phyloP scores from a whole-genome alignment of 2,113 vertebrate species.

The Mugil cephalus region DNA sequence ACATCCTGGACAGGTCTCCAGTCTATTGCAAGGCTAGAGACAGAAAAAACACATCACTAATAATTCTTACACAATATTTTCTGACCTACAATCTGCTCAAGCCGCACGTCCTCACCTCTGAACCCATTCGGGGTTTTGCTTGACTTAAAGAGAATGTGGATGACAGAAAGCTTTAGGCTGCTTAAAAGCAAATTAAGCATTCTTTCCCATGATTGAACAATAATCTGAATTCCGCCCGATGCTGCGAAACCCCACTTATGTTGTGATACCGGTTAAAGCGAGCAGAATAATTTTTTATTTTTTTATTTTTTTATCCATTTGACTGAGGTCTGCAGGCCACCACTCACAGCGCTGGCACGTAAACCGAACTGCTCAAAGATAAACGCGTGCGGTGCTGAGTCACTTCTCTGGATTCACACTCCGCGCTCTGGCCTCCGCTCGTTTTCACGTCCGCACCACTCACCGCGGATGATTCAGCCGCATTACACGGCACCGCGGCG shows the following conservation, averaged over 20 bases:
- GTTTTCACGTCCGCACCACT: conserved; percentile 49
- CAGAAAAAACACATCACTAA: too few species aligned
- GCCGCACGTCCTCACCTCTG: background rate
- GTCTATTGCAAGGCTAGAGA: too few species aligned
- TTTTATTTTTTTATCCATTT: too few species aligned
- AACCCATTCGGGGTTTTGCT: too few species aligned
- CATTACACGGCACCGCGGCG: conserved; percentile 35
- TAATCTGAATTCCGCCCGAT: background rate
- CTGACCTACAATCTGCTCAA: background rate
- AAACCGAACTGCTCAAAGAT: conserved; percentile 40
- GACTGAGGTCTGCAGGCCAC: conserved; percentile 15
- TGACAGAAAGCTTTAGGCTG: conserved; percentile 8
- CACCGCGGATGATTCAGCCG: conserved; percentile 62
- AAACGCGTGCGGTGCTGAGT: conserved; percentile 59
- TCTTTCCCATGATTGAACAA: background rate
- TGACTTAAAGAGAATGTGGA: background rate
- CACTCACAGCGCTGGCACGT: conserved; percentile 21
- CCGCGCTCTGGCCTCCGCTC: conserved; percentile 38
- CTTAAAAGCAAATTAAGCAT: background rate
- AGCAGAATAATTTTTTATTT: conserved; percentile 28
- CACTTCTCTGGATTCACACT: conserved; percentile 58
- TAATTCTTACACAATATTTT: too few species aligned
- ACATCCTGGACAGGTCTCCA: too few species aligned
- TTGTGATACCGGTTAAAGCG: conserved; percentile 7
- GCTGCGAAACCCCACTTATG: conserved; percentile 1